Base-by-base conservation (phyloP, 2,113 vertebrate species). In the Calidris pygmaea region DNA sequence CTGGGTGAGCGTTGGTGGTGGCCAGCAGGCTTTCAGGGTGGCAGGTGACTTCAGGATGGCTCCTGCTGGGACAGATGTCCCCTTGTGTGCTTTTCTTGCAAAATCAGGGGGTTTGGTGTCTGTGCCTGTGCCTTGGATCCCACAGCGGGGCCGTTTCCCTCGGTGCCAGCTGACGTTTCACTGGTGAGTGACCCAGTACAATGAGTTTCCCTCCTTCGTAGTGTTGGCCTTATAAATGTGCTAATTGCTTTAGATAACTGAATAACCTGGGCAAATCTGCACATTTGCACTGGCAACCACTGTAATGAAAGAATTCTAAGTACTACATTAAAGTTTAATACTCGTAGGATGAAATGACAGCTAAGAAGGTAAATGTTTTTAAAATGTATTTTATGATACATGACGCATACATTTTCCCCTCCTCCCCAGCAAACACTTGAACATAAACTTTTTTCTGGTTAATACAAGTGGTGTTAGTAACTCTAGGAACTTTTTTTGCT, bases 401-500 rank as follows among this genome's bases (percentile, higher is more conserved):
- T 3, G 14, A 75, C 89, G 76, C 71, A 35, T 26, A 23, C 66
- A 19, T 82, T 85, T 82, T 74, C 24, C 78, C 23, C 74, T 75
- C 89, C 71, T 89, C 56, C 55, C 30, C 50, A 65, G 72, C 66
- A 89, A 76, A 89, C 13, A 53, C 56, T 72, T 53, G 41, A 79
- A 91, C 41, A 22, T 90, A 39, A 73, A 50, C 89, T 92, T 95
- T 93, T 85, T 89, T 63, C 71, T 72, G 60, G 48, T 93, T 87
- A 73, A 82, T 63, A 67, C 55, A 13, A 94, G 77, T 78, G 34
- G 67, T 73, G 80, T 92, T 85, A 37, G 95, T 50, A 95, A 89
- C 87, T 85, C 75, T 68, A 86, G 60, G 77, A 93, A 96, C 63
- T 65, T 91, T 87, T 88, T 93, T 79, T 97, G 98, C 96, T 97